Conservation (phyloP, 2,797 vertebrate species). For the Nannoperca australis region DNA sequence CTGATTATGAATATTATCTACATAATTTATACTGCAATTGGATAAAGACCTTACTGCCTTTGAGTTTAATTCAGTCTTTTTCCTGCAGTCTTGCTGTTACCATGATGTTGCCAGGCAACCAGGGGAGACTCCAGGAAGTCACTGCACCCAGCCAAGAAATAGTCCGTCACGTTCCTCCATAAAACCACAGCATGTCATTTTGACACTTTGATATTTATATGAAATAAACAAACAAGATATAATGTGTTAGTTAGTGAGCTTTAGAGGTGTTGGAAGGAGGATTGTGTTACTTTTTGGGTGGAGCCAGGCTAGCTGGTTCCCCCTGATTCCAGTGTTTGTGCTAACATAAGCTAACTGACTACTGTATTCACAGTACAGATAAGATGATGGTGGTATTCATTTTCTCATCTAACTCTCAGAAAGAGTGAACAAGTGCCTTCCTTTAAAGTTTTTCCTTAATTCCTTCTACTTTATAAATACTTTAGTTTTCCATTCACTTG, state of each 20-base stretch:
- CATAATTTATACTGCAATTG: not conserved
- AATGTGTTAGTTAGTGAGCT: not conserved
- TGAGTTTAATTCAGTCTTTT: not conserved
- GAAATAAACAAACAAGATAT: not conserved
- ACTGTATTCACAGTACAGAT: not conserved
- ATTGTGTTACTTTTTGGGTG: not conserved
- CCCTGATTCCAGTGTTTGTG: not conserved
- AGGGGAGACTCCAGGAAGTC: not conserved
- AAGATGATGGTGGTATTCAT: not conserved
- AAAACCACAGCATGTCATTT: not conserved
- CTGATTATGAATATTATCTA: not conserved
- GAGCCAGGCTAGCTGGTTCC: too few relatives aligned
- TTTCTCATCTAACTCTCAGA: not conserved
- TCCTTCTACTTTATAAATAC: not conserved
- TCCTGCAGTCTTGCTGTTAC: not conserved
- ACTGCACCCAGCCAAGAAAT: not conserved
- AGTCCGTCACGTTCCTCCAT: not conserved
- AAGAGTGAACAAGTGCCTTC: not conserved
- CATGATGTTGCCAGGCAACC: not conserved
- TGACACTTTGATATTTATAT: not conserved
- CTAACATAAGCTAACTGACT: not conserved
- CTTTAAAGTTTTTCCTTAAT: not conserved
- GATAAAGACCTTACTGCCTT: not conserved
- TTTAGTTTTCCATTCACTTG: not conserved
- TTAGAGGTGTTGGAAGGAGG: not conserved